phyloP scores from a whole-genome alignment of 30 jellyfish, hydroid and myxozoan species.

The Phacellophora camtschatica region DNA sequence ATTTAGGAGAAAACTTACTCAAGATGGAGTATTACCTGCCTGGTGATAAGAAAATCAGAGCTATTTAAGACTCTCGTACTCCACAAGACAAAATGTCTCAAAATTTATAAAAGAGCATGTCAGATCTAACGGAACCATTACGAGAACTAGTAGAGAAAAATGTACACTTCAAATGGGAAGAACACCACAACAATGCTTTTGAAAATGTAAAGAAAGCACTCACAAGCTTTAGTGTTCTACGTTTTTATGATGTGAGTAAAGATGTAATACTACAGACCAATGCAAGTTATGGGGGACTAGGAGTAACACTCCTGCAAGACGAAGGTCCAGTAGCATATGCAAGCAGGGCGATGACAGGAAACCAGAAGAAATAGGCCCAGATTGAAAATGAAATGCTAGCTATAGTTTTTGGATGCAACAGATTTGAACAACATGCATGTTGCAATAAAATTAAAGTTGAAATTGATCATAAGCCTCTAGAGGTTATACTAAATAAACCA shows the following conservation, averaged over 20 bases:
- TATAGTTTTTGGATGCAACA: slow-evolving; percentile 15
- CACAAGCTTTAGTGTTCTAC: background rate
- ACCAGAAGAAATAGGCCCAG: slow-evolving; percentile 10
- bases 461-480: slow-evolving; percentile 31
- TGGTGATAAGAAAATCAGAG: slow-evolving; percentile 4
- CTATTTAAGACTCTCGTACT: slow-evolving; percentile 16
- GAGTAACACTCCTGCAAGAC: slow-evolving; percentile 19
- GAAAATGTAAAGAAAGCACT: slow-evolving; percentile 14
- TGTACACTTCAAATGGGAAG: background rate
- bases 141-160: background rate
- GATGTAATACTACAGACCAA: slow-evolving; percentile 6
- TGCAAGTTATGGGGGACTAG: slow-evolving; percentile 40
- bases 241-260: background rate
- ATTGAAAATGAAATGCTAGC: slow-evolving; percentile 32
- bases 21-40: background rate
- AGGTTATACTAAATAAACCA: slow-evolving; percentile 20
- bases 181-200: background rate
- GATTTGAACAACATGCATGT: slow-evolving; percentile 15
- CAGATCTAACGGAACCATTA: slow-evolving; percentile 26
- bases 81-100: background rate
- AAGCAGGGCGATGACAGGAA: slow-evolving; percentile 1
- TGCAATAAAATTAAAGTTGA: slow-evolving; percentile 14
- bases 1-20: background rate
- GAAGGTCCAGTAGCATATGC: slow-evolving; percentile 39
- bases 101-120: background rate